Evolutionary conservation across 1,140 invertebrate species (phyloP).

Genomic region (Drosophila bifasciata): DNA sequence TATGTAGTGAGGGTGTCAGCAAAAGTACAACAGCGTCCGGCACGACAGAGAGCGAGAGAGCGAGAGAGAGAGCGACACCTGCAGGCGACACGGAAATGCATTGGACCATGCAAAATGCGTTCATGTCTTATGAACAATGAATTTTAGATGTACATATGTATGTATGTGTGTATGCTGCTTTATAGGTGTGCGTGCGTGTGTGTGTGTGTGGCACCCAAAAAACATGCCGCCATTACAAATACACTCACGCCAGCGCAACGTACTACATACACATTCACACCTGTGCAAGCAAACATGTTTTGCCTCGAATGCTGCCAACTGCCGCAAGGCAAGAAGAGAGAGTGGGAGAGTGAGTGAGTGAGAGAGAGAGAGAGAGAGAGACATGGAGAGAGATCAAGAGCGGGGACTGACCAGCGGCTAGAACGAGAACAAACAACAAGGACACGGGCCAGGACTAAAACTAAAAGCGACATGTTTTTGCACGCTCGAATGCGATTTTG

Average conservation of each 20-base stretch:
- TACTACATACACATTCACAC: constrained; percentile 38
- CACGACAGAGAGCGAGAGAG: neutral
- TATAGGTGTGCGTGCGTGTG: constrained; percentile 9
- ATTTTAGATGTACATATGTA: constrained; percentile 65
- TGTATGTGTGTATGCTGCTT: constrained; percentile 1
- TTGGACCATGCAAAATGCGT: constrained; percentile 73
- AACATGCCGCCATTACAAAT: constrained; percentile 56
- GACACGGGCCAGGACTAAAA: constrained; percentile 67
- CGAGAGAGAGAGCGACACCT: constrained; percentile 30
- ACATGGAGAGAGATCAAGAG: neutral
- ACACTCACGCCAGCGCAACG: constrained; percentile 11
- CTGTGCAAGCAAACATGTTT: constrained; percentile 72
- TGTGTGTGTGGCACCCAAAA: constrained; percentile 53
- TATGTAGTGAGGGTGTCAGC: constrained; percentile 5
- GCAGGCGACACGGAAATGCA: constrained; percentile 71
- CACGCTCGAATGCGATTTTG: constrained; percentile 65
- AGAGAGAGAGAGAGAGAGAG: constrained; percentile 1
- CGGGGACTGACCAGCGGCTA: constrained; percentile 32
- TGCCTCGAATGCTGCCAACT: constrained; percentile 59
- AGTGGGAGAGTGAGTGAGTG: constrained; percentile 1
- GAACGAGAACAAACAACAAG: constrained; percentile 69
- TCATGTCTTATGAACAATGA: constrained; percentile 79
- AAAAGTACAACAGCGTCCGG: constrained; percentile 51
- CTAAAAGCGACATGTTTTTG: constrained; percentile 80
- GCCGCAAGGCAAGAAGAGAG: constrained; percentile 53